Evolutionary conservation across 1,140 invertebrate genomes (phyloP).

Genomic region (Caenorhabditis tropicalis): DNA sequence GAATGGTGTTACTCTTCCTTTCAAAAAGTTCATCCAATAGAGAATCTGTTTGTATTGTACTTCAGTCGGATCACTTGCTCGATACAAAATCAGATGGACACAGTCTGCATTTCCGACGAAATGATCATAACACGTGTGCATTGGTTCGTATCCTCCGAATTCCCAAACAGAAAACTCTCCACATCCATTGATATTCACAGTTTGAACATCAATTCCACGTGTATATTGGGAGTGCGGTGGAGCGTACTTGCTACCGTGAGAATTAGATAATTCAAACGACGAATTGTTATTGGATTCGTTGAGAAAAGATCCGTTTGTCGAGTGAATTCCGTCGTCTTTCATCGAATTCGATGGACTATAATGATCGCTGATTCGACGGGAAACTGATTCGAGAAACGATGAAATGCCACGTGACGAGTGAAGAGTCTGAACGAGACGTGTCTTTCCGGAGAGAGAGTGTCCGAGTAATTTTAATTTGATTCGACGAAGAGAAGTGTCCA

Average conservation of each 20-base stretch:
- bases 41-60: slow-evolving; percentile 78
- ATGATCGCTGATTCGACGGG: slow-evolving; percentile 44
- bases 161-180: slow-evolving; percentile 82
- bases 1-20: slow-evolving; percentile 78
- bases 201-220: slow-evolving; percentile 79
- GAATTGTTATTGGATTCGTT: slow-evolving; percentile 59
- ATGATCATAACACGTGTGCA: slow-evolving; percentile 82
- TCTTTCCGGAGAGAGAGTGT: slow-evolving; percentile 82
- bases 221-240: slow-evolving; percentile 78
- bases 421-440: slow-evolving; percentile 79
- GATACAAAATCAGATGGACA: slow-evolving; percentile 81
- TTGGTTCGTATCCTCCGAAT: slow-evolving; percentile 83
- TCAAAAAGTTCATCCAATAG: slow-evolving; percentile 84
- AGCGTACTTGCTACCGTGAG: slow-evolving; percentile 13
- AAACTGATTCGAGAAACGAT: slow-evolving; percentile 36
- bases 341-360: slow-evolving; percentile 47
- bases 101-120: slow-evolving; percentile 79
- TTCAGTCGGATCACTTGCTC: slow-evolving; percentile 79
- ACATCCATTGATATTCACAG: slow-evolving; percentile 76
- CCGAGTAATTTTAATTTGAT: slow-evolving; percentile 83
- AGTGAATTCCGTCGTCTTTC: slow-evolving; percentile 58
- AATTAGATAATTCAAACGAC: slow-evolving; percentile 13
- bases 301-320: slow-evolving; percentile 56
- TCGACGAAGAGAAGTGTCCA: slow-evolving; percentile 77
- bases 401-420: slow-evolving; percentile 71